Evolutionary conservation across 2,113 vertebrate species (phyloP).

Genomic region (Barbus barbus): DNA sequence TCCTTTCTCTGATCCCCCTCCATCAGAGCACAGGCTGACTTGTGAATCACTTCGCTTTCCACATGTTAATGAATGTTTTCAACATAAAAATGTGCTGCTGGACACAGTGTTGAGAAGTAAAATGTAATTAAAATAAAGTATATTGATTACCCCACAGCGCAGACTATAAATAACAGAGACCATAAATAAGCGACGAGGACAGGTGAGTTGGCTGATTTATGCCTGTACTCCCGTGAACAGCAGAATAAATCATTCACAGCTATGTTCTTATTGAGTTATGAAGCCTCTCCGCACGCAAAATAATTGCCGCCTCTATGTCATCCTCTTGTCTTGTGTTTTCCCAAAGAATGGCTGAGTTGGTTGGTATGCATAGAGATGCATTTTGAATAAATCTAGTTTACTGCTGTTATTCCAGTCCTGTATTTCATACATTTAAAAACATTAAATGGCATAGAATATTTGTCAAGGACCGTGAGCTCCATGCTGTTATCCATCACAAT

Average conservation of each 20-base stretch:
- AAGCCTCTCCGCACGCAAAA: slow-evolving; percentile 69
- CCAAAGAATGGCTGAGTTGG: slow-evolving; percentile 61
- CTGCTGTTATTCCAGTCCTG: slow-evolving; percentile 26
- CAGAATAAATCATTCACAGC: slow-evolving; percentile 74
- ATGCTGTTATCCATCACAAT: not conserved
- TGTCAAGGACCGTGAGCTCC: slow-evolving; percentile 17
- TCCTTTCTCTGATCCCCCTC: slow-evolving; percentile 40
- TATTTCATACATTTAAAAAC: slow-evolving; percentile 50
- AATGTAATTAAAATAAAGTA: slow-evolving; percentile 82
- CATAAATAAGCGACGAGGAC: slow-evolving; percentile 80
- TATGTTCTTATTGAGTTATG: slow-evolving; percentile 81
- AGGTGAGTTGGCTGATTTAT: slow-evolving; percentile 80
- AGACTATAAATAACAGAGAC: slow-evolving; percentile 77
- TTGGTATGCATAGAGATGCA: slow-evolving; percentile 42
- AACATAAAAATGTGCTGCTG: slow-evolving; percentile 72
- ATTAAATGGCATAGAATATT: slow-evolving; percentile 43
- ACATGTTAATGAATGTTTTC: slow-evolving; percentile 76
- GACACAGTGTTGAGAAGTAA: slow-evolving; percentile 71
- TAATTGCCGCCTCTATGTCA: slow-evolving; percentile 72
- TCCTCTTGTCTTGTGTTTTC: slow-evolving; percentile 63
- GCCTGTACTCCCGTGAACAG: slow-evolving; percentile 64
- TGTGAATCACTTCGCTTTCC: slow-evolving; percentile 46
- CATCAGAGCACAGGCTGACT: slow-evolving; percentile 50
- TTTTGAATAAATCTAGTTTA: slow-evolving; percentile 49
- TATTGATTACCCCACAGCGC: slow-evolving; percentile 76